Conservation (phyloP, 2,797 vertebrate genomes). For the Pipistrellus pipistrellus region DNA sequence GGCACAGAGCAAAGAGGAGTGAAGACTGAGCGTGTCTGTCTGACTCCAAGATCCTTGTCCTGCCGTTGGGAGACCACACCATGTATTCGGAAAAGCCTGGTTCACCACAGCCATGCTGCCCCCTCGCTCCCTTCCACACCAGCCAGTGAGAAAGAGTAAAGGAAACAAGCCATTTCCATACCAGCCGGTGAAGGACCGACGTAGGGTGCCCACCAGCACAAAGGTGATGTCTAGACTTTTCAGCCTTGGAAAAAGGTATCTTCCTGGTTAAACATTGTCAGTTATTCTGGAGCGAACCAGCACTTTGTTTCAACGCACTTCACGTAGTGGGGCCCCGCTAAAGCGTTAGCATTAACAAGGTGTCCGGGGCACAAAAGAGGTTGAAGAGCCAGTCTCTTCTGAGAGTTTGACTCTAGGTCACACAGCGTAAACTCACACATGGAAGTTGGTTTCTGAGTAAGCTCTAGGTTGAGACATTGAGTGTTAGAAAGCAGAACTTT, state of each 20-base stretch:
- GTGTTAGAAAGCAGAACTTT: neutral
- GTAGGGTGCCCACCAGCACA: neutral
- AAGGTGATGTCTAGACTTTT: neutral
- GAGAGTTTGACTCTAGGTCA: neutral
- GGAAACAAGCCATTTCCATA: too few relatives aligned
- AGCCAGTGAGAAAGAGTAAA: too few relatives aligned
- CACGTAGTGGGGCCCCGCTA: neutral
- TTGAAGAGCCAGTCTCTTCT: neutral
- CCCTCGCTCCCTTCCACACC: neutral
- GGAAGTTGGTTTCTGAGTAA: constrained; percentile 64
- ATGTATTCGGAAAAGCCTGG: neutral
- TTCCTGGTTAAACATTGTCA: constrained; percentile 16
- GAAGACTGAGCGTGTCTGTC: neutral
- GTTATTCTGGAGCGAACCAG: neutral
- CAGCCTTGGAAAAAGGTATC: constrained; percentile 35
- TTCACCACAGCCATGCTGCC: accelerated
- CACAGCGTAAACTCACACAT: constrained; percentile 54
- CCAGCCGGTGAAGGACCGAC: neutral
- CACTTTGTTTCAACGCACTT: constrained; percentile 17
- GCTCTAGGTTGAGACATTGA: neutral
- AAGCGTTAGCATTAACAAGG: neutral
- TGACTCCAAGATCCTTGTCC: neutral
- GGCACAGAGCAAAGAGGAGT: neutral
- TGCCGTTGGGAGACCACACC: neutral
- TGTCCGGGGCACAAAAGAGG: neutral